Conservation (phyloP, 2,888 invertebrate species). For the Hermaeophaga mercurialis region DNA sequence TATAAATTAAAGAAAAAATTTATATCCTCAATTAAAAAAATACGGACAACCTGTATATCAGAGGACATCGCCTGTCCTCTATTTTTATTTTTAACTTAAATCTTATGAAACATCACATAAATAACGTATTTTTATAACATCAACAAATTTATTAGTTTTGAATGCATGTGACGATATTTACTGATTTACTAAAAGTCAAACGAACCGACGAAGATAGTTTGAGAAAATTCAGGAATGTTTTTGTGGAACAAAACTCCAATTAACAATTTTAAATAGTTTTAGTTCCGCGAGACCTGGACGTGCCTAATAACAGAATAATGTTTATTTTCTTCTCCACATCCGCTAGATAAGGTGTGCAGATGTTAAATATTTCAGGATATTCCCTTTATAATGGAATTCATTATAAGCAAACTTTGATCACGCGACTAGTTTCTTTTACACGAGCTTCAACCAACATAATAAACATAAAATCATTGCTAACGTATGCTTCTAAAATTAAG, state of each 20-base stretch:
- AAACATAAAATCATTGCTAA: neutral
- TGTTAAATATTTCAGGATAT: slow-evolving; percentile 7
- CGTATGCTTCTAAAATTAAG: too few relatives aligned
- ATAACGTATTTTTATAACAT: too few relatives aligned
- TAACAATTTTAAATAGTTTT: slow-evolving; percentile 1
- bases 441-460: neutral
- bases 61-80: too few relatives aligned
- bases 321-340: slow-evolving; percentile 15
- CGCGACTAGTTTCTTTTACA: neutral
- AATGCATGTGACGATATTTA: too few relatives aligned
- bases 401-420: neutral
- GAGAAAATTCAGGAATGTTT: neutral
- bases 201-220: too few relatives aligned
- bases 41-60: too few relatives aligned
- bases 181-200: too few relatives aligned
- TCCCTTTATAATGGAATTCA: slow-evolving; percentile 1
- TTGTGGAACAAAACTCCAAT: neutral
- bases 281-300: neutral
- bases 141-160: too few relatives aligned
- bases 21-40: too few relatives aligned
- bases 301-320: slow-evolving; percentile 4
- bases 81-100: too few relatives aligned
- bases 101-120: too few relatives aligned
- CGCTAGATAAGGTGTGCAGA: slow-evolving; percentile 10
- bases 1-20: too few relatives aligned